A percentile compares a stretch with the other conserved stretches of the same genome.
phyloP scores from a whole-genome alignment of 2,113 vertebrate genomes.

The Cottus gobio region DNA sequence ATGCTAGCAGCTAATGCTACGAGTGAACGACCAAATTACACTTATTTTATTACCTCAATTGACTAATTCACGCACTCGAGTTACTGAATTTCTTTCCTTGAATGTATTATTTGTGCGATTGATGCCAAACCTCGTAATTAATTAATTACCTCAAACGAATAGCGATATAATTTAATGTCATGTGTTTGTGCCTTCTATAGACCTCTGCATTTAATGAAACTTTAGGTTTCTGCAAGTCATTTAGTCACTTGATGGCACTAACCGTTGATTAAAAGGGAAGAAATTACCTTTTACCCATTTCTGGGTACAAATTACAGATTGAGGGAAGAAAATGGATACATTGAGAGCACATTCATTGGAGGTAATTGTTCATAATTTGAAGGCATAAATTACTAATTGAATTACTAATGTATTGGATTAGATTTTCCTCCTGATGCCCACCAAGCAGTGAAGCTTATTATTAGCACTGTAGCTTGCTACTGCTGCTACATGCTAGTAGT shows the following conservation, averaged over 20 bases:
- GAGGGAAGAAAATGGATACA: neutral
- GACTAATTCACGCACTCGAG: neutral
- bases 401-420: neutral
- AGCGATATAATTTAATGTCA: neutral
- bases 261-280: constrained; percentile 5
- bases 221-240: neutral
- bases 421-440: neutral
- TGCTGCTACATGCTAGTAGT: neutral
- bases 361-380: constrained; percentile 15
- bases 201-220: neutral
- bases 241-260: neutral
- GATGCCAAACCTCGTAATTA: neutral
- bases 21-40: neutral
- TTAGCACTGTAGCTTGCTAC: neutral
- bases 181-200: neutral
- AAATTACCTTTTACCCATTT: neutral
- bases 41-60: neutral
- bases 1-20: neutral
- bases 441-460: neutral
- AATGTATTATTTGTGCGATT: neutral
- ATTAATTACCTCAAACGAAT: neutral
- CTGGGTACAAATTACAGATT: neutral
- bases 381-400: neutral
- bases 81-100: neutral
- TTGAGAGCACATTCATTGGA: neutral